A percentile compares a stretch with the other conserved stretches of the same genome.
phyloP scores from a whole-genome alignment of 2,888 invertebrate species.

The Caenorhabditis parvicauda region DNA sequence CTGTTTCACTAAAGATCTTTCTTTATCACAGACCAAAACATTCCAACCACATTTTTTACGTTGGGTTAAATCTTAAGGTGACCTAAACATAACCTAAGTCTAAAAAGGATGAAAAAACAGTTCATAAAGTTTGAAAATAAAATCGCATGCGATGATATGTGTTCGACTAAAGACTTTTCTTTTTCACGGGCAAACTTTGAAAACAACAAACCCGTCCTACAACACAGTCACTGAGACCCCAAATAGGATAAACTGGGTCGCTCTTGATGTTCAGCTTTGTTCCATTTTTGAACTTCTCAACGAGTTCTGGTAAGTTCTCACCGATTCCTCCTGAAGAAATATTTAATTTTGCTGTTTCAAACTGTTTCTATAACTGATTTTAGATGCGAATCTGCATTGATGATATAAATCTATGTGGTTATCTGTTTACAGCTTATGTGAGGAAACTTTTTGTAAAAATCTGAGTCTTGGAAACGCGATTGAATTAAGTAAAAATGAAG shows the following conservation, averaged over 20 bases:
- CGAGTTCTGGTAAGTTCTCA: constrained; percentile 48
- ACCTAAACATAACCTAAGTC: no score
- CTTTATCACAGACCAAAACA: no score
- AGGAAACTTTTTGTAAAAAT: no score
- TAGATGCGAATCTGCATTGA: neutral
- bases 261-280: constrained; percentile 50
- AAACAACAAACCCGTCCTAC: constrained; percentile 46
- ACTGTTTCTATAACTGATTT: no score
- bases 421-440: no score
- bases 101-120: no score
- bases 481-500: no score
- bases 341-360: neutral
- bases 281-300: constrained; percentile 57
- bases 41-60: neutral
- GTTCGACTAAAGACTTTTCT: neutral
- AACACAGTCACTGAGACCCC: constrained; percentile 56
- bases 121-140: neutral
- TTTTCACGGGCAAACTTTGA: neutral
- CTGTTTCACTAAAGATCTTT: no score
- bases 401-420: no score
- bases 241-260: constrained; percentile 55
- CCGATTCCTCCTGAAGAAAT: constrained; percentile 55
- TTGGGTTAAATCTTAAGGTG: neutral
- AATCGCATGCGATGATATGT: neutral
- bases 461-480: no score